These are phyloP conservation scores for Anarrhichthys ocellatus DNA, from an alignment of 2,113 vertebrate genomes.

Conservation along the genomic window DNA sequence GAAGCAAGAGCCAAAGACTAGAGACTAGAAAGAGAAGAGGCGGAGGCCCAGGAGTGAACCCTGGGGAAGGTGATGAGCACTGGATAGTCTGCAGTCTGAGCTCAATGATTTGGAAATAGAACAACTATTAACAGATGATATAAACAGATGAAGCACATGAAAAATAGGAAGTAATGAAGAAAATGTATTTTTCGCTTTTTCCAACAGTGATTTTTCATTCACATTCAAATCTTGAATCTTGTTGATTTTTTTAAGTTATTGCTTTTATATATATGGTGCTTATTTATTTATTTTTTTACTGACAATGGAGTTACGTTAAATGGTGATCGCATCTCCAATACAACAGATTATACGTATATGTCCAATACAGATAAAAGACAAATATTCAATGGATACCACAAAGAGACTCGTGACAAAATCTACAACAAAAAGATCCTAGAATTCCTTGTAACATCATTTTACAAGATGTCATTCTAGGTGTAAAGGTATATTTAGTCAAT, in stretches of 20 bases:
- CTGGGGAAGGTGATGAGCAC: conserved; percentile 17
- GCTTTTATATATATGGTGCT: background rate
- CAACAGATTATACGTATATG: background rate
- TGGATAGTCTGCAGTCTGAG: background rate
- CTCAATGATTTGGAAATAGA: background rate
- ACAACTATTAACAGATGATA: too few species aligned
- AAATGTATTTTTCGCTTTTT: background rate
- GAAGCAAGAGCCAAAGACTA: conserved; percentile 20
- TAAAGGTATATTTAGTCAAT: background rate
- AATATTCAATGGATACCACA: background rate
- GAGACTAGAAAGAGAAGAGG: conserved; percentile 25
- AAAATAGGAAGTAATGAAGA: background rate
- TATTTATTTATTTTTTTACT: background rate
- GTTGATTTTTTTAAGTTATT: background rate
- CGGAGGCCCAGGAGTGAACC: conserved; percentile 13
- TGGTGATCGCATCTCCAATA: background rate
- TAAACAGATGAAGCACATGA: background rate
- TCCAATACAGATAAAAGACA: background rate
- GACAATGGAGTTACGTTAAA: background rate
- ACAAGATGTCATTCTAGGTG: background rate
- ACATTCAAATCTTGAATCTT: background rate
- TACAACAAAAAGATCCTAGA: background rate
- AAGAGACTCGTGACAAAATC: background rate
- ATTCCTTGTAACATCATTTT: background rate
- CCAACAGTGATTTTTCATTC: background rate